A percentile compares a stretch with the other conserved stretches of the same genome.
Evolutionary conservation across 1,140 invertebrate species (phyloP).

Genomic region (Helicoverpa zea): DNA sequence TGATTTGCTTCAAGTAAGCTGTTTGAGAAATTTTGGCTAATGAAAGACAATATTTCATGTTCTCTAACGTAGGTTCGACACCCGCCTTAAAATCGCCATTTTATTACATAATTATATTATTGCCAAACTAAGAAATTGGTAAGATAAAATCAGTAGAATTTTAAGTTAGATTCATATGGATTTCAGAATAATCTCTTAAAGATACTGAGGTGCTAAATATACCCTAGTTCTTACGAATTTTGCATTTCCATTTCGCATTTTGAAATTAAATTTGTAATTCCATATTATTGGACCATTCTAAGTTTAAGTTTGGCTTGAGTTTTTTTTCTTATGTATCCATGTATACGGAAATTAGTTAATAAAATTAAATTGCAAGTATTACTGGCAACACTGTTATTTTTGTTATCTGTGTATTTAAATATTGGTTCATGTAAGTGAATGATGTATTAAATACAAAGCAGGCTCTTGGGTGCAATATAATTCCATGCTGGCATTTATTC

Average conservation of each 20-base stretch:
- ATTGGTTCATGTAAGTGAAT: conserved; percentile 1
- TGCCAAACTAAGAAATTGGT: conserved; percentile 70
- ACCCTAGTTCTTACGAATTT: conserved; percentile 63
- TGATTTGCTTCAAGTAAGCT: conserved; percentile 6
- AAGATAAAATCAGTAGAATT: conserved; percentile 63
- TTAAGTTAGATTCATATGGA: conserved; percentile 71
- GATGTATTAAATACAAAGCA: conserved; percentile 9
- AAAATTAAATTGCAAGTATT: not conserved
- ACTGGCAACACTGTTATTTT: conserved; percentile 32
- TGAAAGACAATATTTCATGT: not conserved
- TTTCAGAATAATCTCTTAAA: conserved; percentile 67
- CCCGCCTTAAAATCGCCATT: conserved; percentile 31
- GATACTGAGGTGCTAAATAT: conserved; percentile 76
- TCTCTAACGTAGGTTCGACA: conserved; percentile 1
- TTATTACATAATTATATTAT: conserved; percentile 44
- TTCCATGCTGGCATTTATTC: conserved; percentile 18
- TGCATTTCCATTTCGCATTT: conserved; percentile 63
- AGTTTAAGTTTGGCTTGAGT: conserved; percentile 37
- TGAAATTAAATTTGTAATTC: conserved; percentile 60
- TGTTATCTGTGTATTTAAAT: not conserved
- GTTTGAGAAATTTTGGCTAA: not conserved
- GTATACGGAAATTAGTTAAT: conserved; percentile 13
- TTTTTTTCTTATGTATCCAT: conserved; percentile 9
- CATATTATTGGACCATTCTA: conserved; percentile 50
- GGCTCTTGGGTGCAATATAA: not conserved